Evolutionary conservation across 2,113 vertebrate species (phyloP), one percentile per base, ranked within the genome.

Genomic region (Peromyscus leucopus): DNA sequence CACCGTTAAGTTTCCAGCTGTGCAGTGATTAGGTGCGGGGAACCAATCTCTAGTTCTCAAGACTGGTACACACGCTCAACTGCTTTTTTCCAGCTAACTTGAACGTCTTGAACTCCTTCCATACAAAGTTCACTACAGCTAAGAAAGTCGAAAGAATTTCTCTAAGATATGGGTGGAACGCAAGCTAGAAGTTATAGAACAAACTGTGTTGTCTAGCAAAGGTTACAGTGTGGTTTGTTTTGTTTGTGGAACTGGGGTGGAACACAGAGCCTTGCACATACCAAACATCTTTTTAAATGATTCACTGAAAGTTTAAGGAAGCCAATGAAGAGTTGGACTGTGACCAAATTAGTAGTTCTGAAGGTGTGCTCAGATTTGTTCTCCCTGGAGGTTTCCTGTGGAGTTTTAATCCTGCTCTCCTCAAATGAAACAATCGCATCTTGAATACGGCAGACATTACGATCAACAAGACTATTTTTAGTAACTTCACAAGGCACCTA

Each of bases 401-500:
- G 67, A 16, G 31, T 28, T 69, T 86, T 94, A 87, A 87, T 10
- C 59, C 16, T 0, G 39, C 57, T 12, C 0, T 92, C 67, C 67
- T 96, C 72, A 46, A 33, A 92, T 1, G 63, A 85, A 96, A 33
- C 26, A 91, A 95, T 71, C 93, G 21, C 67, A 80, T 80, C 87
- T 46, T 82, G 57, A 91, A 83, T 11, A 39, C 42, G 86, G 63
- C 39, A 79, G 67, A 84, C 48, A 67, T 51, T 33, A 80, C 21
- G 31, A 51, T 33, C 79, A 95, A 92, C 31, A 74, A 36, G 91
- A 94, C 57, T 93, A 89, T 92, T 97, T 96, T 94, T 74, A 94
- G 90, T 78, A 48, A 94, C 75, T 95, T 79, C 86, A 80, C 88
- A 31, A 78, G 72, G 7, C n/a, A 91, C 82, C 88, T 63, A 51